These are phyloP conservation scores for Notolabrus celidotus DNA, from an alignment of 2,797 vertebrate species.

Conservation along the genomic window DNA sequence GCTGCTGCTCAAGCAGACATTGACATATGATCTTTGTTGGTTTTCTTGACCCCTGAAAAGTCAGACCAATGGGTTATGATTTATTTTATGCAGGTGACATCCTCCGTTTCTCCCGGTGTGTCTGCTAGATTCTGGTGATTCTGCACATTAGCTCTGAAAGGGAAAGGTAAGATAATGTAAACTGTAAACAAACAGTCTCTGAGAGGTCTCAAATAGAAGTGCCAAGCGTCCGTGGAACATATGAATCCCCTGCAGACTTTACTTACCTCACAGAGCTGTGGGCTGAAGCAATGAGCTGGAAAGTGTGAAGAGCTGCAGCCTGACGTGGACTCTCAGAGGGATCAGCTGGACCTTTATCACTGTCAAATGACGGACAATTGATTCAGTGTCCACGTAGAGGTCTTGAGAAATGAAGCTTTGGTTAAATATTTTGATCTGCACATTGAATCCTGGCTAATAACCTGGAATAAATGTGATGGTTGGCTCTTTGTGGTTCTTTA, in stretches of 20 bases:
- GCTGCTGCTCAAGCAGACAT: too few relatives aligned
- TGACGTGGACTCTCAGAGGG: not conserved
- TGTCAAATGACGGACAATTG: not conserved
- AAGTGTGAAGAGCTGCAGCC: conserved; percentile 13
- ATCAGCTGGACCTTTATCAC: not conserved
- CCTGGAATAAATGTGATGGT: not conserved
- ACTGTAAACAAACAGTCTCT: too few relatives aligned
- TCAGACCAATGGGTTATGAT: too few relatives aligned
- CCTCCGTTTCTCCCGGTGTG: too few relatives aligned
- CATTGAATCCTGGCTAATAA: conserved; percentile 2
- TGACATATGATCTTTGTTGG: too few relatives aligned
- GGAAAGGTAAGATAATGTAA: too few relatives aligned
- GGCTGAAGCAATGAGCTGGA: conserved; percentile 12
- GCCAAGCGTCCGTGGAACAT: not conserved
- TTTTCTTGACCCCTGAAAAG: too few relatives aligned
- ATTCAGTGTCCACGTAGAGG: conserved; percentile 1
- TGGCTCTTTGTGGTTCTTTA: not conserved
- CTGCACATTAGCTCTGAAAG: too few relatives aligned
- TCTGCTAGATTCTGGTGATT: too few relatives aligned
- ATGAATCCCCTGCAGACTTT: not conserved
- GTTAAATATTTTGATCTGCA: conserved; percentile 19
- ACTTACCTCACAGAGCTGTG: not conserved
- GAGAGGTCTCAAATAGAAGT: too few relatives aligned
- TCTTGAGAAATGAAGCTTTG: not conserved
- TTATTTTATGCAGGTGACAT: too few relatives aligned